Evolutionary conservation across 2,797 vertebrate genomes (phyloP).

Genomic region (Lithobates sylvaticus): DNA sequence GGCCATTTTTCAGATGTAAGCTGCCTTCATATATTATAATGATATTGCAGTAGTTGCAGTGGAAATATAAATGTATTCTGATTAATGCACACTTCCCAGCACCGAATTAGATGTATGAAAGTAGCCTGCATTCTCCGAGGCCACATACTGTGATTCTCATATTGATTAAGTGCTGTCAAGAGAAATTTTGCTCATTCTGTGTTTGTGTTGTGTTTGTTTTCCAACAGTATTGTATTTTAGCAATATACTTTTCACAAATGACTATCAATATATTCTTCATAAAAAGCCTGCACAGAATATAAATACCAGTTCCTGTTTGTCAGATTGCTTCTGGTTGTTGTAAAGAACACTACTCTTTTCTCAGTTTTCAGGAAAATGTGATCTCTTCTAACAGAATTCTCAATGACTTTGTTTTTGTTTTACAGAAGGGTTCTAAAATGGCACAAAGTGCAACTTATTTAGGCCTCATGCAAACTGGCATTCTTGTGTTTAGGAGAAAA

Average conservation of each 20-base stretch:
- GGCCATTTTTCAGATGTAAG: neutral
- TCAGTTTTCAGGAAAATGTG: no score
- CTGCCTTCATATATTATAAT: neutral
- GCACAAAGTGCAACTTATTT: no score
- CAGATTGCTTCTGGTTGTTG: neutral
- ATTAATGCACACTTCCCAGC: slow-evolving; percentile 22
- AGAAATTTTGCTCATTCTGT: slow-evolving; percentile 7
- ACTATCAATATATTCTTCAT: neutral
- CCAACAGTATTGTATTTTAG: slow-evolving; percentile 16
- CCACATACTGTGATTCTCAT: slow-evolving; percentile 20
- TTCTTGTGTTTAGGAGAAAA: no score
- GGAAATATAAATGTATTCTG: slow-evolving; percentile 34
- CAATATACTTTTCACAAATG: slow-evolving; percentile 1
- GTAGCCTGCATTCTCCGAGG: slow-evolving; percentile 14
- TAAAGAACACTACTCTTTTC: no score
- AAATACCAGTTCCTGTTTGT: neutral
- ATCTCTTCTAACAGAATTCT: no score
- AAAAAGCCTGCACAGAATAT: neutral
- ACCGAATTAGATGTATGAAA: slow-evolving; percentile 19
- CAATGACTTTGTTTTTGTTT: no score
- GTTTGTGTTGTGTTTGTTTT: slow-evolving; percentile 11
- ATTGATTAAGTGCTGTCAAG: slow-evolving; percentile 38
- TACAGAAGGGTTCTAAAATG: no score
- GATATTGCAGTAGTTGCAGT: neutral
- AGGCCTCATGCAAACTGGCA: no score